Evolutionary conservation across 2,888 invertebrate genomes (phyloP).

Genomic region (Mamestra brassicae): DNA sequence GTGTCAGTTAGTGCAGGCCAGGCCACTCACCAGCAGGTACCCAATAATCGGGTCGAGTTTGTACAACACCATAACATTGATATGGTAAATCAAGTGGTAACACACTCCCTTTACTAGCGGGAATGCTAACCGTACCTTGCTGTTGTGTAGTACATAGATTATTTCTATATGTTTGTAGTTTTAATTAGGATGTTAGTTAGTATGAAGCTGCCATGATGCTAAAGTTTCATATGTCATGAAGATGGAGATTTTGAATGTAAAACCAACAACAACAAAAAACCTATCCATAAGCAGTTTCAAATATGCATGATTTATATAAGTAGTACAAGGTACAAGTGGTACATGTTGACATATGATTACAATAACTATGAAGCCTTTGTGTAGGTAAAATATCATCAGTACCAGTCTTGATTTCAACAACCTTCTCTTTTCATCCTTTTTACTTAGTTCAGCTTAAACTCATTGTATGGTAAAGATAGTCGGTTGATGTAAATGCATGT

Average conservation of each 20-base stretch:
- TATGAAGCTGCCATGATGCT: constrained; percentile 18
- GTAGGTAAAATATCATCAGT: constrained; percentile 8
- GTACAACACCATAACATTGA: constrained; percentile 91
- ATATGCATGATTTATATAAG: constrained; percentile 41
- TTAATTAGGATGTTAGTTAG: constrained; percentile 30
- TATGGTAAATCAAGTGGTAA: constrained; percentile 90
- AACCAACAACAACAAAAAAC: not conserved
- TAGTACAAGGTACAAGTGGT: constrained; percentile 30
- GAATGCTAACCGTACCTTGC: constrained; percentile 81
- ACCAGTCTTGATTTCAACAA: constrained; percentile 10
- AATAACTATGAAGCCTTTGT: constrained; percentile 26
- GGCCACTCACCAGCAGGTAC: constrained; percentile 88
- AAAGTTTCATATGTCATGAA: not conserved
- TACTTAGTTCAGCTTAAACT: constrained; percentile 6
- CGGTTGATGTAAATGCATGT: constrained; percentile 39
- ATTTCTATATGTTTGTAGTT: constrained; percentile 43
- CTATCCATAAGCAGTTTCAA: not conserved
- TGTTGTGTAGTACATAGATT: constrained; percentile 75
- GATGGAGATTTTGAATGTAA: too few species aligned
- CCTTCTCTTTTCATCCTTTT: constrained; percentile 4
- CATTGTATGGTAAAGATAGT: constrained; percentile 7
- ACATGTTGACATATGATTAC: constrained; percentile 24
- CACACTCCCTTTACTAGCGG: constrained; percentile 82
- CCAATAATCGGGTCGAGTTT: constrained; percentile 90
- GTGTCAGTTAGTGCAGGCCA: constrained; percentile 82